phyloP scores from a whole-genome alignment of 2,797 vertebrate genomes.

The Schizopygopsis malacanthus region DNA sequence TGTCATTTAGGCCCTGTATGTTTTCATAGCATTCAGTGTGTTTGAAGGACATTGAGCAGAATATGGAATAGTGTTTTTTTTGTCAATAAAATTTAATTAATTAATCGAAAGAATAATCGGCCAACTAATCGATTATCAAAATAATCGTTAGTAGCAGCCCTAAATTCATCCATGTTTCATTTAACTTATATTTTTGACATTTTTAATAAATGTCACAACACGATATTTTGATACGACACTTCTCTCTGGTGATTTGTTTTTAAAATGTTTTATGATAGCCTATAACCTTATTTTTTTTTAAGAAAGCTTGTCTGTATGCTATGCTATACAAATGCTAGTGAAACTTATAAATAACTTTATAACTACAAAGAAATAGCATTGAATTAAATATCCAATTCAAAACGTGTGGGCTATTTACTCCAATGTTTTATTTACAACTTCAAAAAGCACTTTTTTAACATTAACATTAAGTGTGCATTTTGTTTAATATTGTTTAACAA shows the following conservation, averaged over 20 bases:
- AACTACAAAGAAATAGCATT: not conserved
- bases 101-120: too few relatives aligned
- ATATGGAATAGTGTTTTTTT: too few relatives aligned
- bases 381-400: not conserved
- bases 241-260: not conserved
- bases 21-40: too few relatives aligned
- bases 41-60: too few relatives aligned
- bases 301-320: not conserved
- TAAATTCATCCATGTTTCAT: not conserved
- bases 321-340: not conserved
- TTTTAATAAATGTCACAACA: not conserved
- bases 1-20: too few relatives aligned
- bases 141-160: too few relatives aligned
- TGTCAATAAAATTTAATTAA: too few relatives aligned
- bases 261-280: not conserved
- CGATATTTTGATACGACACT: too few relatives aligned
- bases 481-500: not conserved
- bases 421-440: not conserved
- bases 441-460: too few relatives aligned
- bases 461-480: not conserved
- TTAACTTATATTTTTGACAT: not conserved
- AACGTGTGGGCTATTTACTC: not conserved
- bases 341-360: not conserved
- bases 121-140: too few relatives aligned
- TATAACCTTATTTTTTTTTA: not conserved